Evolutionary conservation across 2,113 vertebrate genomes (phyloP), one percentile per base, ranked within the genome.

Genomic region (Oreochromis niloticus): DNA sequence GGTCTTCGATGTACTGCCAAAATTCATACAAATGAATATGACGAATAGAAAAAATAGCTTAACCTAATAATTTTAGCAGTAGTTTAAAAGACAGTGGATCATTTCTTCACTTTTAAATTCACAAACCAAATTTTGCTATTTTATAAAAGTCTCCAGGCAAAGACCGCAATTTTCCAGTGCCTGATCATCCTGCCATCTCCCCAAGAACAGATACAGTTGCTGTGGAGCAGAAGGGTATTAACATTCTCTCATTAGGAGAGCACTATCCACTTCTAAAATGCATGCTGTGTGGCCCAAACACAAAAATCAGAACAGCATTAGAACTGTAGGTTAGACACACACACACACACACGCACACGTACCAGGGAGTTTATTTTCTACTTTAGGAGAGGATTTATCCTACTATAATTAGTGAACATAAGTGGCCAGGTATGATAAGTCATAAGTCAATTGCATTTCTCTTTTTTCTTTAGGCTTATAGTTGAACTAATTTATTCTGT

Each of bases 391-490:
- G 27, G 27, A 30, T 78, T 78, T 78, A 32, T 32, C 43, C 71
- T 32, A 19, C 9, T 78, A 30, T 50, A 78, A 78, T 78, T 50
- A 78, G 16, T 50, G 43, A 50, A 75, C 71, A 78, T 78, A 78
- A 50, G 16, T 50, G 43, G 43, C 24, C 27, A n/a, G 43, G 46
- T 78, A 78, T 78, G 24, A 32, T n/a, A 78, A 78, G 27, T 78
- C 43, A 78, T 19, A 78, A 50, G 43, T 32, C 43, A 75, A 30
- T 27, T 48, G 24, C 41, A 30, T 78, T 78, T 32, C 24, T 75
- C 24, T 78, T 78, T 75, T 78, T 75, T 32, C 71, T 75, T 50
- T 50, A 50, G 43, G 43, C 43, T 46, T 75, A 75, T 30, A 75
- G 43, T 32, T 75, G 6, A 50, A 50, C 24, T 50, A 75, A 75